Base-by-base conservation (phyloP, 2,888 invertebrate species). In the Andrena camellia region DNA sequence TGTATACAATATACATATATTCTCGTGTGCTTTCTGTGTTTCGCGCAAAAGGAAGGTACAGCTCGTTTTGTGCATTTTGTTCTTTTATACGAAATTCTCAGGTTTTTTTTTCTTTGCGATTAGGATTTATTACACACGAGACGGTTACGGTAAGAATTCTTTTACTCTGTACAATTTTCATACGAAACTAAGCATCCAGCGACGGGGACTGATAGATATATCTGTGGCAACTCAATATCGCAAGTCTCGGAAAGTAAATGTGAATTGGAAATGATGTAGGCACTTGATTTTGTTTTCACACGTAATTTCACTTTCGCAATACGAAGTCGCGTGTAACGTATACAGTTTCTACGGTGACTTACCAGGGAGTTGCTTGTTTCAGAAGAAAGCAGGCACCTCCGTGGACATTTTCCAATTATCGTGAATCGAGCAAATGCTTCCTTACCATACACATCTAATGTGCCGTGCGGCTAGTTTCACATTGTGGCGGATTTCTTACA, bases 31-130 rank as follows among this genome's bases (percentile, higher is more conserved):
- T 88, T 70, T 86, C 84, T 86, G 84, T 86, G 86, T 87, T 85
- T 83, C 78, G 86, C 86, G 86, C 90, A 87, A 89, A 89, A 89
- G 88, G 87, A 90, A 90, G 89, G 90, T 91, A 91, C 90, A 89
- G 85, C 81, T 89, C 83, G 70, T 86, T 88, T 88, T 89, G 85
- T 89, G 88, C 85, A 88, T 80, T 77, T 81, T 73, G 20, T 67
- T 75, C 64, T 81, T 67, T 77, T 82, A 77, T 84, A 81, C 79
- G 84, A 88, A 87, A 86, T 70, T 83, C 63, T 63, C 72, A 67
- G 17, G 59, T 60, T 48, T 64, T 54, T 67, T 17, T 71, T 64
- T 52, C 63, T 59, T 57, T 59, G 17, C 26, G 35, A 13, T 48
- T 54, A 57, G 68, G 35, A 79, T 68, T 64, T 64, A 8, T 70